Base-by-base conservation (phyloP, 2,888 invertebrate genomes). In the Hipparchia sbordonii region DNA sequence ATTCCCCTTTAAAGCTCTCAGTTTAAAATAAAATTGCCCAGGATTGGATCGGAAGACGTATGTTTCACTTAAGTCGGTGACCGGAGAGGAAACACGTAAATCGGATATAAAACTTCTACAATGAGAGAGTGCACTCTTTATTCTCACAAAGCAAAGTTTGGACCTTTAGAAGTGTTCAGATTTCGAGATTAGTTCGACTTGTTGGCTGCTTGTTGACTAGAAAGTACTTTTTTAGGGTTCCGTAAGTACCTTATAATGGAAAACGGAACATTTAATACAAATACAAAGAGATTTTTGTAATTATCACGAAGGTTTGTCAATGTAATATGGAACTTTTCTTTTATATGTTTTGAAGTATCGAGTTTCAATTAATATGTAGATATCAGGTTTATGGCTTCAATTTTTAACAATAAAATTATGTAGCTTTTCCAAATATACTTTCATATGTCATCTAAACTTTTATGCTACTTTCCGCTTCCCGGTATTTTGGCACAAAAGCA, bases 111-210 rank as follows among this genome's bases (percentile, higher is more conserved):
- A 87, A 83, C 81, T 86, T 84, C 78, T 80, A 82, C 82, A 79
- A 80, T 79, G 79, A 82, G 82, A 80, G 78, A 82, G 80, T 83
- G 81, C 83, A 81, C 78, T 82, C 79, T 83, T 88, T 85, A 84
- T 84, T 85, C 84, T 83, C 82, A 79, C 80, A 81, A 79, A 82
- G 83, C 75, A 79, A 86, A 88, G 84, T 87, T 86, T 81, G 78
- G 81, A 83, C 82, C 84, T 85, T 85, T 85, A 77, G 80, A 76
- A 84, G 85, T 85, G 84, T 82, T 84, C 85, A 84, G 84, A 86
- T 87, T 87, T 83, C 82, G 75, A 85, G 86, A 87, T 87, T 85
- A 87, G 86, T 87, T 87, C 84, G 83, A 84, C 87, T 87, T 88
- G 86, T 87, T 84, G 82, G 81, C 78, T 76, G 81, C 79, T 82